Evolutionary conservation across 2,888 invertebrate species (phyloP).

Genomic region (Penaeus monodon): DNA sequence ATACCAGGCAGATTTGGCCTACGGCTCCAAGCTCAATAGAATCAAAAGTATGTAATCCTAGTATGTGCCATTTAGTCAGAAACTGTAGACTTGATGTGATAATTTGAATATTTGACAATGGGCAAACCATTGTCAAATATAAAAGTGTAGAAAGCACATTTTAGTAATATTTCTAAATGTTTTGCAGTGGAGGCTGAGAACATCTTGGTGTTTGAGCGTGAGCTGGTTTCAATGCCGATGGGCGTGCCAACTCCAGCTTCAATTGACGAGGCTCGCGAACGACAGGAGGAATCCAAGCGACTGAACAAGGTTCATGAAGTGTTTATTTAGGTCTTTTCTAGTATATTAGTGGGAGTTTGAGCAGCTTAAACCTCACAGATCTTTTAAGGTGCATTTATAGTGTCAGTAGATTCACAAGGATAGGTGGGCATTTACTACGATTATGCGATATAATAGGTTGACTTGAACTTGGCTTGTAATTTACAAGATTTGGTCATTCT

Average conservation of each 20-base stretch:
- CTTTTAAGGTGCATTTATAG: not conserved
- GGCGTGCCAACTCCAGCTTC: constrained; percentile 81
- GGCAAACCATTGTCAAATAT: not conserved
- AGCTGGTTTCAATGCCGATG: constrained; percentile 79
- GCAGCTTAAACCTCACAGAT: not conserved
- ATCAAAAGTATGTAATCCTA: constrained; percentile 76
- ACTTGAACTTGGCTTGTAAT: no score
- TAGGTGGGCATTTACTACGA: no score
- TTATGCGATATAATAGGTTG: no score
- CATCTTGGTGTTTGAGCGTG: constrained; percentile 81
- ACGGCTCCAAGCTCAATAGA: constrained; percentile 82
- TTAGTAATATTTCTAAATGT: not conserved
- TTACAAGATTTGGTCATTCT: no score
- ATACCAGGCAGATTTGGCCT: constrained; percentile 83
- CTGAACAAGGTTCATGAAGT: constrained; percentile 66
- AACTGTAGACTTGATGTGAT: not conserved
- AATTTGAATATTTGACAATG: not conserved
- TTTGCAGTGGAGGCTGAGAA: constrained; percentile 81
- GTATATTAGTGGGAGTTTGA: not conserved
- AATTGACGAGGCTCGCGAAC: constrained; percentile 79
- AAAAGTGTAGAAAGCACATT: not conserved
- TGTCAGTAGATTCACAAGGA: no score
- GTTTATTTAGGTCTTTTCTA: constrained; percentile 56
- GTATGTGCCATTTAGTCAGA: not conserved
- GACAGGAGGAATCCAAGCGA: constrained; percentile 74